Base-by-base conservation (phyloP, 2,888 invertebrate species). In the Pristionchus entomophagus region DNA sequence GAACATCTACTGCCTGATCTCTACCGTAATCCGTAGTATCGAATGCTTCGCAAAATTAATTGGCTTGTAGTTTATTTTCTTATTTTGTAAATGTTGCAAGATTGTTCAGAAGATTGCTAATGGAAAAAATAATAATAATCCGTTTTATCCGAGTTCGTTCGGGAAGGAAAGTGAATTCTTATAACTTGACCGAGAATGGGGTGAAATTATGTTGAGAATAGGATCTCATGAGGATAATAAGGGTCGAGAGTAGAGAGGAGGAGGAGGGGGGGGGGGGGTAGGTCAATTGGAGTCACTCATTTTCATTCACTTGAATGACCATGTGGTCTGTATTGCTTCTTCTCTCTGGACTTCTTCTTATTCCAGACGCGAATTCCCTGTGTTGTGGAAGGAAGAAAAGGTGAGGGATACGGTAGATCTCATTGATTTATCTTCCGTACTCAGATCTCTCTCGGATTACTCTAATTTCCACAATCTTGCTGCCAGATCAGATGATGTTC, bases 111-210 rank as follows among this genome's bases (percentile, higher is more conserved):
- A n/a, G n/a, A n/a, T n/a, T n/a, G n/a, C n/a, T n/a, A n/a, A n/a
- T n/a, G n/a, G n/a, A n/a, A n/a, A n/a, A n/a, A 69, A 22, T 69
- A 69, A 69, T 69, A 69, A 69, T 69, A n/a, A n/a, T 69, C 69
- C 19, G 69, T 69, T 69, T 69, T 69, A 69, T 38, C 69, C 38
- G 19, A 69, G 19, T 38, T n/a, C n/a, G n/a, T n/a, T n/a, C n/a
- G n/a, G n/a, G n/a, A n/a, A n/a, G n/a, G n/a, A n/a, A 38, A 69
- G 69, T 69, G 69, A 35, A 69, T 69, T 69, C 29, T n/a, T 26
- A 59, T n/a, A n/a, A 56, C 56, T 56, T 56, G 56, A 62, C 62
- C 62, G 32, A 38, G 22, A 69, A 5, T 35, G n/a, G n/a, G n/a
- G 69, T 22, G 69, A 69, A 69, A 69, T 69, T 69, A 69, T 69